Conservation (phyloP, 2,797 vertebrate genomes). For the Rhinella marina region DNA sequence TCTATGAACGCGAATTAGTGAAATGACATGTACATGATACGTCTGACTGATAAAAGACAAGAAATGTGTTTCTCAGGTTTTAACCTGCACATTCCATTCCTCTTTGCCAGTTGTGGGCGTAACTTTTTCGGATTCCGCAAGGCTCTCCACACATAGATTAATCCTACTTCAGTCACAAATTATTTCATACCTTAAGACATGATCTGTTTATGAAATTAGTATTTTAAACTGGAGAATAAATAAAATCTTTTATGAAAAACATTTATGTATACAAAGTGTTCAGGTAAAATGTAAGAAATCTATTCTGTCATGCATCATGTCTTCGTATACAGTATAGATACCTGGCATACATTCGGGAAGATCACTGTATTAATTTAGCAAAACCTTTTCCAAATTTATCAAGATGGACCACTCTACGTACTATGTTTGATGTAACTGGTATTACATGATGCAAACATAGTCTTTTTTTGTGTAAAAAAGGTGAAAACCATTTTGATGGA, state of each 20-base stretch:
- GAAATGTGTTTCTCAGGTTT: conserved; percentile 51
- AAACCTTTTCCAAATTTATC: too few relatives aligned
- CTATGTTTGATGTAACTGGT: too few relatives aligned
- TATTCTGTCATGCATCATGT: too few relatives aligned
- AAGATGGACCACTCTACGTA: too few relatives aligned
- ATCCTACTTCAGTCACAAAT: conserved; percentile 31
- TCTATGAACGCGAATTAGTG: conserved; percentile 29
- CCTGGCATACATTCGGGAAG: too few relatives aligned
- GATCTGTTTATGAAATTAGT: conserved; percentile 15
- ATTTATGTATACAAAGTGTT: too few relatives aligned
- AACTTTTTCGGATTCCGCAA: background rate
- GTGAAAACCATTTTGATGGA: too few relatives aligned
- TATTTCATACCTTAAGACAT: conserved; percentile 22
- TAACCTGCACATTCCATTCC: conserved; percentile 57
- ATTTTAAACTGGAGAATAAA: background rate
- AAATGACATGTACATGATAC: conserved; percentile 34
- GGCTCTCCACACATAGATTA: conserved; percentile 9
- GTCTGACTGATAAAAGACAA: conserved; percentile 47
- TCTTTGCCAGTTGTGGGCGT: conserved; percentile 35
- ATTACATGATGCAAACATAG: too few relatives aligned
- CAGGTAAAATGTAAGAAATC: too few relatives aligned
- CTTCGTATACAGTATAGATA: too few relatives aligned
- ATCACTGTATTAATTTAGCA: too few relatives aligned
- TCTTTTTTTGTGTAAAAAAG: too few relatives aligned
- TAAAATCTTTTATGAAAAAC: background rate